Evolutionary conservation across 2,888 invertebrate species (phyloP), one percentile per base, ranked within the genome.

Genomic region (Pecten maximus): DNA sequence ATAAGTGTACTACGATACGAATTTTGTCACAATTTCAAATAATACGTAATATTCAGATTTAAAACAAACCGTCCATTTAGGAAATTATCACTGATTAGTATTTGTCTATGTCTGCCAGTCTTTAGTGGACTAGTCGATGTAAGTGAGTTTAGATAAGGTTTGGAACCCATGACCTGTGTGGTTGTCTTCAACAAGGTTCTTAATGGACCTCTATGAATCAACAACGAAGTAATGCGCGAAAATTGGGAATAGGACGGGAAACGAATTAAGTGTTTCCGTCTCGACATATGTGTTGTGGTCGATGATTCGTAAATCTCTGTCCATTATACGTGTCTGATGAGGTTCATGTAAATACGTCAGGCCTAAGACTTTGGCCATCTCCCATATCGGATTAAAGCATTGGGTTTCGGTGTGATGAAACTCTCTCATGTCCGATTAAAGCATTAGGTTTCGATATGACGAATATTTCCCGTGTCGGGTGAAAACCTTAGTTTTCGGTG

Each of bases 251-350:
- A 35, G 28, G 23, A 35, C 15, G 8, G 35, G 15, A 74, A 74
- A 16, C 28, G 74, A 74, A 74, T 74, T 60, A 60, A 60, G 12
- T 54, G 23, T 54, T 35, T 74, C 35, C 12, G 74, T 74, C 74
- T 10, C 74, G 74, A 74, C 74, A 74, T 74, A 6, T 28, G 23
- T 28, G 74, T 74, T 3, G 2, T 28, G 28, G 74, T 28, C 74
- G 74, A 28, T 74, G 74, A 74, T 74, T 74, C 35, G 74, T 74
- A 10, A 6, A 23, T 54, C 54, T 54, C 54, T 54, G 23, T 6
- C 54, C 54, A 54, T 35, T 74, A 12, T 44, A 35, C 74, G 74
- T 74, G 74, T 74, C 74, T 60, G 74, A 74, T 74, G 74, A 35
- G 8, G 15, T 74, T 35, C 54, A 19, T 54, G 54, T 19, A 54